These are phyloP conservation scores for Pangasius macronema DNA, from an alignment of 2,797 vertebrate genomes.

Conservation along the genomic window DNA sequence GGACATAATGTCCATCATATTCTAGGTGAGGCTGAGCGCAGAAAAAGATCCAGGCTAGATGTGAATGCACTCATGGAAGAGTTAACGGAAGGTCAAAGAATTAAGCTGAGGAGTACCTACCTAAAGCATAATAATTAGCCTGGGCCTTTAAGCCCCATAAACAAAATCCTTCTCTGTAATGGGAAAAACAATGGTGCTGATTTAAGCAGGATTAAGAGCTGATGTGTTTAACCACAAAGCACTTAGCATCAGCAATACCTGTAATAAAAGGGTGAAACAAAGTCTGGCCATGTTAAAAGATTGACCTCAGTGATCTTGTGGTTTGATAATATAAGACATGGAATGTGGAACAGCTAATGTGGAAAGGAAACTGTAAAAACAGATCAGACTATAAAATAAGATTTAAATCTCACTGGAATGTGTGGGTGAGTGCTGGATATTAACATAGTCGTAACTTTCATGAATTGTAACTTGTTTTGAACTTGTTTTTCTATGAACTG, in stretches of 20 bases:
- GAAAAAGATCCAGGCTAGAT: slow-evolving; percentile 13
- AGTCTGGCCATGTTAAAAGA: slow-evolving; percentile 48
- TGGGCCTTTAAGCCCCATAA: slow-evolving; percentile 68
- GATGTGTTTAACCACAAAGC: slow-evolving; percentile 71
- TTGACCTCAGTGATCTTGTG: slow-evolving; percentile 31
- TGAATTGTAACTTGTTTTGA: neutral
- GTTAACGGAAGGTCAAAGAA: slow-evolving; percentile 76
- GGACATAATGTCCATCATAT: slow-evolving; percentile 29
- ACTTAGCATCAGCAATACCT: slow-evolving; percentile 71
- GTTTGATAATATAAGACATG: slow-evolving; percentile 23
- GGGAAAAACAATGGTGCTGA: slow-evolving; percentile 74
- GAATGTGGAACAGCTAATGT: slow-evolving; percentile 27
- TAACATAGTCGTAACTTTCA: neutral
- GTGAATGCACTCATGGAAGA: slow-evolving; percentile 36
- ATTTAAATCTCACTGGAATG: neutral
- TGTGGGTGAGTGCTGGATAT: neutral
- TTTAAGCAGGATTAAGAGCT: slow-evolving; percentile 79
- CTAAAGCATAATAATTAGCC: slow-evolving; percentile 79
- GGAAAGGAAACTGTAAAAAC: neutral
- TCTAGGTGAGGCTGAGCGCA: slow-evolving; percentile 16
- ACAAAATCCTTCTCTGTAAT: slow-evolving; percentile 76
- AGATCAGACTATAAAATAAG: neutral
- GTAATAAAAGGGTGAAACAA: slow-evolving; percentile 53
- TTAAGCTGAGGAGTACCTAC: slow-evolving; percentile 78
- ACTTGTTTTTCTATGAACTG: neutral